Conservation (phyloP, 2,797 vertebrate genomes). For the Microctenopoma stevenorrisi region DNA sequence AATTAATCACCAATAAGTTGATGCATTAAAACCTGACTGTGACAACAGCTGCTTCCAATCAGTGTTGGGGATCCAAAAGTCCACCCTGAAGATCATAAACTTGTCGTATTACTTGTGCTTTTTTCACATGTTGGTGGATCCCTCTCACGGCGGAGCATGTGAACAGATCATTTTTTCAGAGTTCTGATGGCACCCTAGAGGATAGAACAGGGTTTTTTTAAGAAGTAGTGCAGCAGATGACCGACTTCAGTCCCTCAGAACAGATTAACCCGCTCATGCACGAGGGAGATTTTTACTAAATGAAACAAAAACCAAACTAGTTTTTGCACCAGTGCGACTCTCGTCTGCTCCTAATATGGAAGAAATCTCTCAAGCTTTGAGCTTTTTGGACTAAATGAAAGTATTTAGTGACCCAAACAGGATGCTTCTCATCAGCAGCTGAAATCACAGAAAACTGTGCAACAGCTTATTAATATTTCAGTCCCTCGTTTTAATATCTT, state of each 20-base stretch:
- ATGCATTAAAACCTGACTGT: not conserved
- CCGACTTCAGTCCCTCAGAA: constrained; percentile 58
- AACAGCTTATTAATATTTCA: constrained; percentile 12
- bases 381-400: constrained; percentile 1
- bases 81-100: not conserved
- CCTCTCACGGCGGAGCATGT: constrained; percentile 65
- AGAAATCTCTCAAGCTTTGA: not conserved
- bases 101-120: constrained; percentile 25
- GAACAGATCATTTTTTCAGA: constrained; percentile 65
- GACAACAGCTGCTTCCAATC: not conserved
- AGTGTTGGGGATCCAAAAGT: not conserved
- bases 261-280: constrained; percentile 49
- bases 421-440: constrained; percentile 18
- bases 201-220: constrained; percentile 60
- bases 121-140: constrained; percentile 29
- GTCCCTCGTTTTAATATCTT: constrained; percentile 10
- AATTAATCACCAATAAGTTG: not conserved
- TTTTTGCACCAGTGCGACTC: not conserved
- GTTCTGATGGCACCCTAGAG: constrained; percentile 67
- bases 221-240: constrained; percentile 67
- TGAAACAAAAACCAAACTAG: not conserved
- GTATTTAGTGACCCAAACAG: constrained; percentile 5
- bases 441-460: not conserved
- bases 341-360: constrained; percentile 14
- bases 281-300: not conserved